These are phyloP conservation scores for Brachyopa scutellaris DNA, from an alignment of 2,888 invertebrate genomes.

Conservation along the genomic window DNA sequence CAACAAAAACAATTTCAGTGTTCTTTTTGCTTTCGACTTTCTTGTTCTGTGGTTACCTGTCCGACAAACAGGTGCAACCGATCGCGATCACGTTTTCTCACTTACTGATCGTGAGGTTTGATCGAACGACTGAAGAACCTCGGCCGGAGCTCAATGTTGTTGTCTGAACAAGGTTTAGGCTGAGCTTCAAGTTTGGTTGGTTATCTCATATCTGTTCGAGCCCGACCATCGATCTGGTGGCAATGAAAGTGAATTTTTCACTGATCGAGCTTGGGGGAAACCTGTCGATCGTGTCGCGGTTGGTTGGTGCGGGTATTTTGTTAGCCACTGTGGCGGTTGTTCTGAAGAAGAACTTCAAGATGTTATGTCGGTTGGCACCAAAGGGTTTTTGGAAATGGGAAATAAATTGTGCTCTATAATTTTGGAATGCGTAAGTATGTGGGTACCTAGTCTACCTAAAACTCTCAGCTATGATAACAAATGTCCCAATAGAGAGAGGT, in stretches of 20 bases:
- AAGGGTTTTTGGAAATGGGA: not conserved
- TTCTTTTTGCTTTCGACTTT: constrained; percentile 21
- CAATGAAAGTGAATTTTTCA: constrained; percentile 67
- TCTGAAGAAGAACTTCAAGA: not conserved
- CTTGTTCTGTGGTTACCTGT: constrained; percentile 46
- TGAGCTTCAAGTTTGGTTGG: constrained; percentile 47
- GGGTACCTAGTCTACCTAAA: too few relatives aligned
- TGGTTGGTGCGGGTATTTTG: constrained; percentile 26
- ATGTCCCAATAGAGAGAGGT: too few relatives aligned
- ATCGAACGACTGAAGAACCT: constrained; percentile 63
- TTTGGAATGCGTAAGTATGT: too few relatives aligned
- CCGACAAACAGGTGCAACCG: constrained; percentile 79
- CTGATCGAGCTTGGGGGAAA: constrained; percentile 21
- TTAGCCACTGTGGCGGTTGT: constrained; percentile 6
- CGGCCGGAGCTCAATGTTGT: constrained; percentile 21
- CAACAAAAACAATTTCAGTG: constrained; percentile 12
- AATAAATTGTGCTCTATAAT: too few relatives aligned
- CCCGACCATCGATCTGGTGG: constrained; percentile 61
- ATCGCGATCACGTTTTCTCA: constrained; percentile 80
- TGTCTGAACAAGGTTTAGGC: constrained; percentile 42
- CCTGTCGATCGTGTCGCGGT: constrained; percentile 64
- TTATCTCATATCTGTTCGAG: constrained; percentile 68
- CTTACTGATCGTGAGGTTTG: constrained; percentile 77
- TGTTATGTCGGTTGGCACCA: constrained; percentile 14
- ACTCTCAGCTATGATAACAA: too few relatives aligned